These are phyloP conservation scores for Merops nubicus DNA, from an alignment of 2,113 vertebrate genomes.

Conservation along the genomic window DNA sequence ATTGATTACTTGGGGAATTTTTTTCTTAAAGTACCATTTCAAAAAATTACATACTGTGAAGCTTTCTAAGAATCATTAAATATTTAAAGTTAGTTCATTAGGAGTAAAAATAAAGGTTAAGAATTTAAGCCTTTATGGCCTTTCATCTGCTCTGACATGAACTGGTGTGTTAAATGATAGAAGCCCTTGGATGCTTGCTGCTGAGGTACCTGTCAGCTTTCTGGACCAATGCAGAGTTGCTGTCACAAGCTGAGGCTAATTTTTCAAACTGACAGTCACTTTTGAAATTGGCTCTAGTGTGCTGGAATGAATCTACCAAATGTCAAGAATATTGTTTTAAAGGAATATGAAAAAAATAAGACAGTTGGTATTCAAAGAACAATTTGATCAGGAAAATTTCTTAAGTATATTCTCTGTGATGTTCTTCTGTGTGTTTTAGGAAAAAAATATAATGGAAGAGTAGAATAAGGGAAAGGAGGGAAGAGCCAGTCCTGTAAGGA, in stretches of 20 bases:
- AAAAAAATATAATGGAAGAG: not conserved
- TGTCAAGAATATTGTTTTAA: conserved; percentile 47
- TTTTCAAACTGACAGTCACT: conserved; percentile 61
- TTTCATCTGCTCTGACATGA: conserved; percentile 51
- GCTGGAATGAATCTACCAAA: conserved; percentile 49
- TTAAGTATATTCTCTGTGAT: not conserved
- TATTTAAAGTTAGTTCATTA: conserved; percentile 66
- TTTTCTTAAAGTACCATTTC: not conserved
- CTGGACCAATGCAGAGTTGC: not conserved
- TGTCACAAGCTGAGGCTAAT: conserved; percentile 12
- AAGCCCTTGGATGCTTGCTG: conserved; percentile 38
- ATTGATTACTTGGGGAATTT: not conserved
- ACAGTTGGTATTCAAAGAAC: not conserved
- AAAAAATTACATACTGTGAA: not conserved
- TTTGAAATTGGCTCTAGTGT: conserved; percentile 36
- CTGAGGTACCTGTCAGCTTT: conserved; percentile 25
- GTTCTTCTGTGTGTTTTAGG: not conserved
- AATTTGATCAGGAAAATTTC: conserved; percentile 9
- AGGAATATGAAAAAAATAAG: not conserved
- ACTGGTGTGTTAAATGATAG: conserved; percentile 53
- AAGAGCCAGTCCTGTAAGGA: not conserved
- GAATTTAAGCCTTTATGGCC: conserved; percentile 58
- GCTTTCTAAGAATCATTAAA: conserved; percentile 64
- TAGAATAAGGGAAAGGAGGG: not conserved
- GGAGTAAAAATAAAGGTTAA: not conserved